A percentile compares a stretch with the other conserved stretches of the same genome.
phyloP scores from a whole-genome alignment of 2,113 vertebrate genomes.

The Upupa epops region DNA sequence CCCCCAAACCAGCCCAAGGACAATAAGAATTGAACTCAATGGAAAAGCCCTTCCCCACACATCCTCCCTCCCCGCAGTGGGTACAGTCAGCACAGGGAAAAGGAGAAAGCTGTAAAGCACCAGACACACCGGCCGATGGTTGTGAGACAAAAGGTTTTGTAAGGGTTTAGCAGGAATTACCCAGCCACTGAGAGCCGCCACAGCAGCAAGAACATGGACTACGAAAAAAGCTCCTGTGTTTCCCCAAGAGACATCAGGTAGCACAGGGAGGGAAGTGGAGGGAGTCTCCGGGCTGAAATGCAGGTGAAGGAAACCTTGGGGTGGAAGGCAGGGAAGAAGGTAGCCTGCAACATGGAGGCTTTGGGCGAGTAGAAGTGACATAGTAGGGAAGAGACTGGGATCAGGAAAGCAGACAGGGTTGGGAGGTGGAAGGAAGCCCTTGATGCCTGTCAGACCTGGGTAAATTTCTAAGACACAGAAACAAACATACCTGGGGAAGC shows the following conservation, averaged over 20 bases:
- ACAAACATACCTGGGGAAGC: constrained; percentile 81
- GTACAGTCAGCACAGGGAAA: background rate
- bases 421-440: background rate
- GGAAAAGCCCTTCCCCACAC: accelerated
- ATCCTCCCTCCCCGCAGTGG: background rate
- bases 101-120: background rate
- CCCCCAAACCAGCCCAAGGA: background rate
- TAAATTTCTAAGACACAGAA: background rate
- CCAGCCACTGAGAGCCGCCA: background rate
- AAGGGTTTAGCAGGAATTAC: background rate
- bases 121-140: background rate
- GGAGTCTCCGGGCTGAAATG: background rate
- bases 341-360: background rate
- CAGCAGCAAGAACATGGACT: background rate
- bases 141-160: background rate
- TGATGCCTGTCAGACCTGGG: background rate
- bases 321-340: background rate
- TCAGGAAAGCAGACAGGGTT: background rate
- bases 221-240: background rate
- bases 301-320: background rate
- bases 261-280: background rate
- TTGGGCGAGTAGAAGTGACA: background rate
- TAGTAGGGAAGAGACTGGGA: background rate
- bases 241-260: background rate
- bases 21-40: background rate